Conservation (phyloP, 2,113 vertebrate species). For the Oncorhynchus keta region DNA sequence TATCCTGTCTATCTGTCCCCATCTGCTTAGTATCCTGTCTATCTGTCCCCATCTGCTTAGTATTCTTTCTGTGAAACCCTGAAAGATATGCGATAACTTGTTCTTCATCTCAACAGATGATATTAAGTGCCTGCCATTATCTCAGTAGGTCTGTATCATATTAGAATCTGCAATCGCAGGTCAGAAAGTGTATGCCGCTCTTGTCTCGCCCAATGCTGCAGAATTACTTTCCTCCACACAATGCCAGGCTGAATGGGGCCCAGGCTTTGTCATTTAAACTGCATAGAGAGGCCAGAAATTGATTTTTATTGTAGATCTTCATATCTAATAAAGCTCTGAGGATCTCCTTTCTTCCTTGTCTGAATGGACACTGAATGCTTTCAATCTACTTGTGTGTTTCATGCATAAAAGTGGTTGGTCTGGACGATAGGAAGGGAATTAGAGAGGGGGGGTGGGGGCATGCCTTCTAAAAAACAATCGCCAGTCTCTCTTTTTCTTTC, state of each 20-base stretch:
- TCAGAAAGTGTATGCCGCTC: conserved; percentile 90
- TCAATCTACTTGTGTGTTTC: conserved; percentile 99
- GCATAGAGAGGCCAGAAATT: conserved; percentile 99
- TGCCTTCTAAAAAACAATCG: conserved; percentile 85
- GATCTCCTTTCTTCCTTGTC: conserved; percentile 98
- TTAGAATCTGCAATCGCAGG: conserved; percentile 96
- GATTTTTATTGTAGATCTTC: conserved; percentile 99
- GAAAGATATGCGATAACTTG: conserved; percentile 98
- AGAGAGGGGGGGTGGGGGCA: conserved; percentile 81
- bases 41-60: conserved; percentile 79
- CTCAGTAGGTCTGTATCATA: conserved; percentile 97
- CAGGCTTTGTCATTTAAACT: conserved; percentile 99
- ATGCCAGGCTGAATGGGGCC: conserved; percentile 92
- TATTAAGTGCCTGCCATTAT: conserved; percentile 99
- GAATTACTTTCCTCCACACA: conserved; percentile 99
- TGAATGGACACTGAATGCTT: conserved; percentile 99
- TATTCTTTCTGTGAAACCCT: conserved; percentile 88
- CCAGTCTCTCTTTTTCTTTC: conserved; percentile 40
- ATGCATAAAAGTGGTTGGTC: conserved; percentile 95
- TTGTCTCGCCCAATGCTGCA: conserved; percentile 88
- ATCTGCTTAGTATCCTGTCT: conserved; percentile 1
- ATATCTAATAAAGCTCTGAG: conserved; percentile 99
- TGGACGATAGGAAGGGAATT: conserved; percentile 85
- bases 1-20: too few species aligned
- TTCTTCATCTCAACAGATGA: conserved; percentile 83